Base-by-base conservation (phyloP, 2,113 vertebrate genomes). In the Acrocephalus arundinaceus region DNA sequence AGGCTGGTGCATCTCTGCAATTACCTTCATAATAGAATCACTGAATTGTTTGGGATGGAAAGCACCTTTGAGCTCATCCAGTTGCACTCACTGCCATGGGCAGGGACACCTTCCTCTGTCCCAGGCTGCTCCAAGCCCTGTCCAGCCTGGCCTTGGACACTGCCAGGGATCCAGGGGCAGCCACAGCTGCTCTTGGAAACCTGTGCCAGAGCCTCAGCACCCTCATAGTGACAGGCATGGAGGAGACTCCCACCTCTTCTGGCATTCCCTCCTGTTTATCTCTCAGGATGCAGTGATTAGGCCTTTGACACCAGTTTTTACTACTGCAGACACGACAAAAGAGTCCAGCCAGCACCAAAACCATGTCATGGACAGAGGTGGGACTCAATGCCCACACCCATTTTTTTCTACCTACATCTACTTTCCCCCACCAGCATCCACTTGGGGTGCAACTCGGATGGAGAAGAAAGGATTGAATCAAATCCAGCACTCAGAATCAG, bases 71-170 rank as follows among this genome's bases (percentile, higher is more conserved):
- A 54, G 5, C 7, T 46, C 28, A 39, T 15, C 23, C 28, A 17
- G n/a, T 10, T 0, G 16, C 15, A 39, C 1, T 6, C 4, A 15
- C 33, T 75, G 54, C 55, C 16, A 10, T 13, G 28, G 7, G 6
- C 54, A 48, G 39, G 20, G 13, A 48, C 30, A 54, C 2, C 10
- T 76, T 9, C 41, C n/a, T 27, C 15, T 6, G 0, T 3, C 6
- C 35, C 31, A 57, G 25, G 10, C 0, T 57, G 1, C 15, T 82
- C 24, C 54, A 9, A 67, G 28, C 7, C 41, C n/a, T 0, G 0
- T 41, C 41, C 55, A 70, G 0, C 63, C 63, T 49, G 41, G 21
- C 15, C 18, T 35, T 13, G 72, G 72, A 0, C 27, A 24, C 31
- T 43, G 0, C 41, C 79, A 77, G 57, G 25, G 31, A 63, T 76